phyloP scores from a whole-genome alignment of 2,113 vertebrate species.

The Salvelinus sp. region DNA sequence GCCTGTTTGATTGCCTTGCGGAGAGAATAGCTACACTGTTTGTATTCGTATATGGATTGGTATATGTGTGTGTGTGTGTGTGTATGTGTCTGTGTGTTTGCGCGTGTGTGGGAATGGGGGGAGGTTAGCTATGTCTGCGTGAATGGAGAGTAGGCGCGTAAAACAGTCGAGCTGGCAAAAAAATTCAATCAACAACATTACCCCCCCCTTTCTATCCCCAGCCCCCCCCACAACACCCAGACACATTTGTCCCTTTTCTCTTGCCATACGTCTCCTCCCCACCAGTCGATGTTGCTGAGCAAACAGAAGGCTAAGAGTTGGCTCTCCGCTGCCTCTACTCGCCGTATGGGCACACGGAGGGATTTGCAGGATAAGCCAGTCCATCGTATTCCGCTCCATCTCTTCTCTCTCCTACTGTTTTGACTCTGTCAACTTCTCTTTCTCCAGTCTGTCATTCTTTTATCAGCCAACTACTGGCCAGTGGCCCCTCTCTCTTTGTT shows the following conservation, averaged over 20 bases:
- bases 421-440: slow-evolving; percentile 45
- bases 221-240: slow-evolving; percentile 40
- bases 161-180: slow-evolving; percentile 41
- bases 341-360: slow-evolving; percentile 55
- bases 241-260: slow-evolving; percentile 47
- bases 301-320: slow-evolving; percentile 66
- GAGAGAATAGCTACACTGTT: no score
- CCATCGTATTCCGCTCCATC: slow-evolving; percentile 76
- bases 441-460: neutral
- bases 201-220: slow-evolving; percentile 9
- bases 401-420: slow-evolving; percentile 47
- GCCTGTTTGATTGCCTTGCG: no score
- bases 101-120: no score
- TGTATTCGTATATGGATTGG: slow-evolving; percentile 9
- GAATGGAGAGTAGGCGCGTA: slow-evolving; percentile 7
- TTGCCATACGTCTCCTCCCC: slow-evolving; percentile 35
- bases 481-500: no score
- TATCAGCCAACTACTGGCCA: neutral
- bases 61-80: slow-evolving; percentile 1
- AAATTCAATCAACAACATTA: slow-evolving; percentile 53
- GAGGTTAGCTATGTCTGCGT: neutral
- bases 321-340: slow-evolving; percentile 33
- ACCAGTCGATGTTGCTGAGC: slow-evolving; percentile 58
- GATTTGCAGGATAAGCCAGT: slow-evolving; percentile 75
- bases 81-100: no score